Percentiles rank a stretch among this genome's conserved stretches.
Evolutionary conservation across 2,888 invertebrate genomes (phyloP).

Genomic region (Parnassius glacialis): DNA sequence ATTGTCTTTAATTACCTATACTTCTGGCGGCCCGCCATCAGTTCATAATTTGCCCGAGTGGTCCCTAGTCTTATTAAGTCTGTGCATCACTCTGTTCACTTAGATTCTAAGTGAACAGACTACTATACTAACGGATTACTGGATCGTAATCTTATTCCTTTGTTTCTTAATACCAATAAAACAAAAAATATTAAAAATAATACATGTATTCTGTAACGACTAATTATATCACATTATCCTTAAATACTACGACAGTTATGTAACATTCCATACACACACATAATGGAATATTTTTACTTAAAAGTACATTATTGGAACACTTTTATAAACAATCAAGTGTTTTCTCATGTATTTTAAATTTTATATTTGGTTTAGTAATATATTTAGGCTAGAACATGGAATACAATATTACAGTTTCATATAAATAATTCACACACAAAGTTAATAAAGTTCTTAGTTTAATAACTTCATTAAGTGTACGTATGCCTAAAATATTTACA

Average conservation of each 20-base stretch:
- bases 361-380: constrained; percentile 4
- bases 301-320: constrained; percentile 3
- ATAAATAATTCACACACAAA: neutral
- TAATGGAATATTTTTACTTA: constrained; percentile 22
- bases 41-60: too few species aligned
- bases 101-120: too few species aligned
- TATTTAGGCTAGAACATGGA: neutral
- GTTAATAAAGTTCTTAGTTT: too few species aligned
- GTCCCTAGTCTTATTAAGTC: too few species aligned
- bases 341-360: neutral
- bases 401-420: neutral
- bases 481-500: too few species aligned
- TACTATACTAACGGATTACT: too few species aligned
- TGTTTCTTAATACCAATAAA: constrained; percentile 19
- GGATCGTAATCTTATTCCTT: too few species aligned
- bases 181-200: constrained; percentile 27
- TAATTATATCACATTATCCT: constrained; percentile 30
- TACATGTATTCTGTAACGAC: constrained; percentile 24
- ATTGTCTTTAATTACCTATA: too few species aligned
- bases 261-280: constrained; percentile 15
- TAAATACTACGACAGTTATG: constrained; percentile 10
- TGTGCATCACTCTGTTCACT: too few species aligned
- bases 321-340: constrained; percentile 4
- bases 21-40: too few species aligned
- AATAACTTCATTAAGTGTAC: too few species aligned